Conservation (phyloP, 2,797 vertebrate species). For the Cirrhinus molitorella region DNA sequence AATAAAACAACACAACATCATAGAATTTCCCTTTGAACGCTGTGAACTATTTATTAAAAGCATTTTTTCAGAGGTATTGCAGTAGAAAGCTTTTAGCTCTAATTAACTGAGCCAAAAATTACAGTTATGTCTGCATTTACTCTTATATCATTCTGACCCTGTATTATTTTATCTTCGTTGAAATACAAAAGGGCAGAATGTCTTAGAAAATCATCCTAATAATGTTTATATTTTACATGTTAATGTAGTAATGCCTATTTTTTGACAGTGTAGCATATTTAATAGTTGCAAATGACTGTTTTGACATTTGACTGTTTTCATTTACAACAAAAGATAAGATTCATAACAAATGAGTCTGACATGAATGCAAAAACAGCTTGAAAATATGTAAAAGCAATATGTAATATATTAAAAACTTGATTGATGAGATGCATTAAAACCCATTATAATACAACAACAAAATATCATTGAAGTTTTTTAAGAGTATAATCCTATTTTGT, state of each 20-base stretch:
- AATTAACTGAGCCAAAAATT: too few relatives aligned
- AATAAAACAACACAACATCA: too few relatives aligned
- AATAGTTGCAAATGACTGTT: constrained; percentile 9
- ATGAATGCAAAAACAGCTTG: neutral
- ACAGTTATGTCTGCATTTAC: neutral
- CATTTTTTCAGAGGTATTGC: too few relatives aligned
- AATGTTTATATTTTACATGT: neutral
- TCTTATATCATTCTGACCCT: neutral
- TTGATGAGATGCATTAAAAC: neutral
- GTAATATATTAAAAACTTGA: neutral
- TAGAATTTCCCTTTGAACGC: too few relatives aligned
- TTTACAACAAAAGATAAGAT: neutral
- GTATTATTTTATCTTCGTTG: neutral
- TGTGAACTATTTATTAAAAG: too few relatives aligned
- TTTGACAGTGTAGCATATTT: neutral
- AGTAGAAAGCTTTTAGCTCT: too few relatives aligned
- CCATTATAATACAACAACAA: neutral
- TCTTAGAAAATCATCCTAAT: neutral
- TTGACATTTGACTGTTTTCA: neutral
- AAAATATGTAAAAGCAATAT: neutral
- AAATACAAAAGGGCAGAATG: neutral
- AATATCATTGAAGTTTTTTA: too few relatives aligned
- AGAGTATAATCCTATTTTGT: neutral
- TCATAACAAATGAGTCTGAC: neutral
- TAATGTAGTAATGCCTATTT: neutral